Percentiles rank a stretch among this genome's conserved stretches.
phyloP scores from a whole-genome alignment of 2,888 invertebrate species.

The Agonopterix subpropinquella region DNA sequence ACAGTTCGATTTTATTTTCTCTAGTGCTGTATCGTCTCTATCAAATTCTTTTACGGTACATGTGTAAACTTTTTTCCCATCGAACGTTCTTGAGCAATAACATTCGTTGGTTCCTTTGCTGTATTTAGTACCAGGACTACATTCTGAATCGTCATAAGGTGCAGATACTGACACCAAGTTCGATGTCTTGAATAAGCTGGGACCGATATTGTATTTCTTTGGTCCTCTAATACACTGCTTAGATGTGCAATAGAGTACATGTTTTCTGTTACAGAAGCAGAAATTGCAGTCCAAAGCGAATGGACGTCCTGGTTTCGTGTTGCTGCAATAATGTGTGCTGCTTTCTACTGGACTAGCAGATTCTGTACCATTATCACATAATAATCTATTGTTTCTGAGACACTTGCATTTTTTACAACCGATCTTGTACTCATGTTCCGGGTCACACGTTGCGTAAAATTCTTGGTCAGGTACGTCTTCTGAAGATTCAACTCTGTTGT shows the following conservation, averaged over 20 bases:
- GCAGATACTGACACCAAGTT: not conserved
- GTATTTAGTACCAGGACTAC: constrained; percentile 38
- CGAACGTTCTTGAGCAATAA: constrained; percentile 28
- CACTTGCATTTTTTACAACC: constrained; percentile 74
- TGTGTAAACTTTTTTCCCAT: constrained; percentile 39
- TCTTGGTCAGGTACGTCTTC: constrained; percentile 19
- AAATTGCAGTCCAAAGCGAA: constrained; percentile 69
- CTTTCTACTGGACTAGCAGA: constrained; percentile 13
- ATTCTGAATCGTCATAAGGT: constrained; percentile 28
- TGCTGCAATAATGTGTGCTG: constrained; percentile 22
- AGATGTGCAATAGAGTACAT: constrained; percentile 55
- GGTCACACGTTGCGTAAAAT: constrained; percentile 50
- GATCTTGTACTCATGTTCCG: constrained; percentile 50
- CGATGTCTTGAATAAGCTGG: not conserved
- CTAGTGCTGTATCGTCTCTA: not conserved
- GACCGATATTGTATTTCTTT: not conserved
- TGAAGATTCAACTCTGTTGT: not conserved
- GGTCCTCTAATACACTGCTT: constrained; percentile 42
- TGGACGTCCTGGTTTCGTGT: constrained; percentile 29
- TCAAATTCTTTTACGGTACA: constrained; percentile 53
- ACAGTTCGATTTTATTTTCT: constrained; percentile 24
- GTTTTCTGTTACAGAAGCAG: constrained; percentile 63
- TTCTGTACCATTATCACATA: constrained; percentile 44
- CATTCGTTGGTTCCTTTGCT: constrained; percentile 50
- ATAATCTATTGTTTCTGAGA: constrained; percentile 57